Evolutionary conservation across 1,140 invertebrate species (phyloP), one percentile per base, ranked within the genome.

Genomic region (Drosophila insularis): DNA sequence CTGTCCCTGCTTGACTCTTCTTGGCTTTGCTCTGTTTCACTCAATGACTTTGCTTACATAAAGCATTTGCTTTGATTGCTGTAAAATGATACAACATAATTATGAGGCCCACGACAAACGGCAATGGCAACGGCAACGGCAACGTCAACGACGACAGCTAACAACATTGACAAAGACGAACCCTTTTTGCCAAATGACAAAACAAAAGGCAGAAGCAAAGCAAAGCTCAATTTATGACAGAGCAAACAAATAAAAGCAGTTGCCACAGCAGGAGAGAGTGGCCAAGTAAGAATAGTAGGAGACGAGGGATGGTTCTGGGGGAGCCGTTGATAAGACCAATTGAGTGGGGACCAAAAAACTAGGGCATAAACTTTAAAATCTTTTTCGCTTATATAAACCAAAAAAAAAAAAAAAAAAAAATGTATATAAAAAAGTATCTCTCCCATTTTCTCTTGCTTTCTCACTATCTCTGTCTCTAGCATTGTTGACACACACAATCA

Each of bases 401-500:
- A 58, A 17, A 11, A 21, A 50, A 8, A 50, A 37, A 61, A 19
- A 37, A 6, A 40, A 31, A 61, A 61, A 61, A 13, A 21, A 27
- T 8, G 7, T 10, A 11, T 10, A 4, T 37, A 39, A 31, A 55
- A 27, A n/a, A 27, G 27, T 8, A 56, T 31, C 54, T 50, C 43
- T 21, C 43, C 8, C 43, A 19, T 19, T 46, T 46, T 46, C 43
- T 46, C 14, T 46, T 14, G 43, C 8, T 62, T 5, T 62, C 14
- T 62, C 14, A 43, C 14, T 46, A 40, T 62, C 19, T 11, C 21
- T 40, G 59, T 63, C 32, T 71, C 53, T 72, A 55, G 69, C 64
- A 78, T 78, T 78, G 84, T 87, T 87, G 84, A 84, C 84, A 89
- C 80, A 87, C 84, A 89, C 80, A 87, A 87, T 87, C 84, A 87